Evolutionary conservation across 2,888 invertebrate species (phyloP), one percentile per base, ranked within the genome.

Genomic region (Philhelius pedissequus): DNA sequence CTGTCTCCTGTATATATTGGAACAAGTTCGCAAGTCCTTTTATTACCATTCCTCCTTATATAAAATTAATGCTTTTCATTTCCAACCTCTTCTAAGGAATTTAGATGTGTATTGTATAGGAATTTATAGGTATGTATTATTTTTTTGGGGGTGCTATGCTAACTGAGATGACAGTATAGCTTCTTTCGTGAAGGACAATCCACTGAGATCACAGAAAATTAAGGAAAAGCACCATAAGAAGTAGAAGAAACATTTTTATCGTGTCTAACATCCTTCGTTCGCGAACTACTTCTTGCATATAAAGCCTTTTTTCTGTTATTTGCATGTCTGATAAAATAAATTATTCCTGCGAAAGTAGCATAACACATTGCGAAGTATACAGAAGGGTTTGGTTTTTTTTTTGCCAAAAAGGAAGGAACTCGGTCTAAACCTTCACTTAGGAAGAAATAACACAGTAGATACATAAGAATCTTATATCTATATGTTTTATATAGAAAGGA

Each of bases 301-400:
- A 74, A 84, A 48, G 50, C 75, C 66, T 60, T 62, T n/a, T 58
- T 50, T 68, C 40, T 68, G 75, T 71, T 80, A 84, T 84, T 79
- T 84, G 79, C 84, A 80, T 84, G 80, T 80, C 84, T 84, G 84
- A 84, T 84, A 84, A 84, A 84, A 75, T 80, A 84, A 79, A 84
- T 84, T 84, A 84, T 84, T 50, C 66, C 68, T 70, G 64, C 74
- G 9, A 83, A 56, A 75, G 64, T 70, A 64, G 69, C 64, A 79
- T 64, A 83, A 78, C 78, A 73, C 74, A 66, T 32, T 48, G 69
- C 18, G 30, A 5, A 62, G 40, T 13, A 32, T 30, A 27, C 9
- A 43, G 56, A 50, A 64, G 48, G 25, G 18, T 43, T 22, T 40
- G 18, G n/a, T n/a, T n/a, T n/a, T n/a, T n/a, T n/a, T n/a, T n/a